A percentile compares a stretch with the other conserved stretches of the same genome.
Evolutionary conservation across 2,797 vertebrate species (phyloP).

Genomic region (Acipenser ruthenus): DNA sequence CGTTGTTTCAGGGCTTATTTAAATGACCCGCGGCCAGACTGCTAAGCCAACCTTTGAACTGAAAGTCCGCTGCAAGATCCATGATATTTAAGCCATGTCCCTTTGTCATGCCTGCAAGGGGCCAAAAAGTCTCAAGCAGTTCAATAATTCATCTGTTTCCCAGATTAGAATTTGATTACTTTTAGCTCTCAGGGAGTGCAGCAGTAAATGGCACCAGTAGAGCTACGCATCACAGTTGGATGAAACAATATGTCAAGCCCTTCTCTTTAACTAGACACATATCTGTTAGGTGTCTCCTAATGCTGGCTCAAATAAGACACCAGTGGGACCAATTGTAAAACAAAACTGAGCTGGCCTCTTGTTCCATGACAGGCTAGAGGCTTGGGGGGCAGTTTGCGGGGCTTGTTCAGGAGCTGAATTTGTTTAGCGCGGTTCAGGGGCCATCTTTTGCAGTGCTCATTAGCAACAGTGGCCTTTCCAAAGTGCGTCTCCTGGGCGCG

Average conservation of each 20-base stretch:
- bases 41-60: neutral
- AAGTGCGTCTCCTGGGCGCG: slow-evolving; percentile 46
- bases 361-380: slow-evolving; percentile 31
- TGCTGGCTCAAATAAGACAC: slow-evolving; percentile 26
- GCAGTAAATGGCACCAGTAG: slow-evolving; percentile 21
- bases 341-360: slow-evolving; percentile 28
- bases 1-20: no score
- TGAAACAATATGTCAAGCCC: slow-evolving; percentile 5
- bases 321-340: slow-evolving; percentile 28
- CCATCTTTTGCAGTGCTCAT: slow-evolving; percentile 44
- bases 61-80: neutral
- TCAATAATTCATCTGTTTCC: slow-evolving; percentile 4
- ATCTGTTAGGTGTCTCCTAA: slow-evolving; percentile 30
- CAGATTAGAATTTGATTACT: slow-evolving; percentile 1
- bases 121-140: neutral
- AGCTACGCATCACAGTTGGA: slow-evolving; percentile 7
- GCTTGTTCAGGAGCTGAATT: slow-evolving; percentile 41
- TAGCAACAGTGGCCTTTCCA: slow-evolving; percentile 47
- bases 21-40: no score
- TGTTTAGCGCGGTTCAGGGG: slow-evolving; percentile 44
- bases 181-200: slow-evolving; percentile 2
- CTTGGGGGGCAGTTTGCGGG: slow-evolving; percentile 35
- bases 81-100: neutral
- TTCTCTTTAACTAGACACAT: slow-evolving; percentile 12
- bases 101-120: neutral